Base-by-base conservation (phyloP, 2,888 invertebrate species). In the Spodoptera picta region DNA sequence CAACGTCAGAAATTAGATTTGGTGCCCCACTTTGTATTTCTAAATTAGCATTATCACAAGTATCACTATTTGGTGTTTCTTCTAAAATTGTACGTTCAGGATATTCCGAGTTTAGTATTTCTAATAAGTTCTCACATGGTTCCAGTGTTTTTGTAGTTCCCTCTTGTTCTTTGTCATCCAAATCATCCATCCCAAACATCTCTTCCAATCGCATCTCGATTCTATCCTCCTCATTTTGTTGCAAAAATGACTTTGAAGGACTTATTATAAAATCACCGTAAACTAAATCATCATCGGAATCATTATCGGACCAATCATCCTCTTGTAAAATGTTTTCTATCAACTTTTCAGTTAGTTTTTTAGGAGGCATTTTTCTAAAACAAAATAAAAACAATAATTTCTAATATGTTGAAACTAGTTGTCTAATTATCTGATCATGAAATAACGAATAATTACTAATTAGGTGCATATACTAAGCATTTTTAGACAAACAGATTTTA, bases 41-140 rank as follows among this genome's bases (percentile, higher is more conserved):
- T 36, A 47, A 41, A 56, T 46, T 56, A 44, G 36, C 14, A 19
- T 19, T 19, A 19, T 19, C 19, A 19, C 19, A 19, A 54, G 19
- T 36, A 56, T 23, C 46, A 56, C 46, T 46, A 56, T 41, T 45
- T 45, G 7, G 43, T 44, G 10, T 53, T 53, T 31, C 11, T 53
- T 53, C 45, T 54, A 45, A 54, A 50, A 49, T 58, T 12, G 58
- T 58, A 44, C 58, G 5, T 42, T 58, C 48, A 58, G 58, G 51
- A 45, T 51, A 4, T 51, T 58, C 45, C 31, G 58, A 44, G 45
- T 51, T 58, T 58, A 58, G 51, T 58, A 51, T 58, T 58, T 58
- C 58, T 51, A 51, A 44, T 51, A 58, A 58, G 45, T 51, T 19
- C 44, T 58, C 58, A 50, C 44, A 50, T 58, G 58, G 44, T 58